A percentile compares a stretch with the other conserved stretches of the same genome.
These are phyloP conservation scores for Andrena praecox DNA, from an alignment of 2,888 invertebrate genomes.

Conservation along the genomic window DNA sequence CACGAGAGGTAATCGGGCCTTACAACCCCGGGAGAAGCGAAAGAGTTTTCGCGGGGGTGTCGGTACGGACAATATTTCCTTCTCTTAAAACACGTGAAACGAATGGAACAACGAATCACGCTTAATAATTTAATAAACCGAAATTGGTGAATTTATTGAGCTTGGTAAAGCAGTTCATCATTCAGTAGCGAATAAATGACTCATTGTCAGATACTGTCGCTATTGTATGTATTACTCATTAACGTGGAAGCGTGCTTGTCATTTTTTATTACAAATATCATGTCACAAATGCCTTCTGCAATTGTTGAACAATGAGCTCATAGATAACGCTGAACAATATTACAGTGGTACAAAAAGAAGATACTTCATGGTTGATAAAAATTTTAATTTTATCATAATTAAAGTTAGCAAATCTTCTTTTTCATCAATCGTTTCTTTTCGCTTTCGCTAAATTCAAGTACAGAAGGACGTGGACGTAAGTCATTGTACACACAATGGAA, in stretches of 20 bases:
- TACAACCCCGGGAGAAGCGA: no score
- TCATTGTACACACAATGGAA: no score
- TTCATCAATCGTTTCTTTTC: no score
- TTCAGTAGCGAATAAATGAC: neutral
- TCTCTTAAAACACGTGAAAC: neutral
- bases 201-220: neutral
- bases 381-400: no score
- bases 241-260: no score
- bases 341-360: neutral
- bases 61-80: no score
- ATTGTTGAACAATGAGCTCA: neutral
- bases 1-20: no score
- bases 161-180: slow-evolving; percentile 8
- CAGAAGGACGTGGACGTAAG: no score
- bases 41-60: no score
- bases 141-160: neutral
- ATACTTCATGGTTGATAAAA: no score
- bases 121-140: slow-evolving; percentile 14
- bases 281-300: neutral
- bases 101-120: neutral
- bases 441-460: no score
- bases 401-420: no score
- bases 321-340: neutral
- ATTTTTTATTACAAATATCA: neutral
- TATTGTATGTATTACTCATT: neutral